Conservation (phyloP, 2,888 invertebrate genomes). For the Lepidonotus clava region DNA sequence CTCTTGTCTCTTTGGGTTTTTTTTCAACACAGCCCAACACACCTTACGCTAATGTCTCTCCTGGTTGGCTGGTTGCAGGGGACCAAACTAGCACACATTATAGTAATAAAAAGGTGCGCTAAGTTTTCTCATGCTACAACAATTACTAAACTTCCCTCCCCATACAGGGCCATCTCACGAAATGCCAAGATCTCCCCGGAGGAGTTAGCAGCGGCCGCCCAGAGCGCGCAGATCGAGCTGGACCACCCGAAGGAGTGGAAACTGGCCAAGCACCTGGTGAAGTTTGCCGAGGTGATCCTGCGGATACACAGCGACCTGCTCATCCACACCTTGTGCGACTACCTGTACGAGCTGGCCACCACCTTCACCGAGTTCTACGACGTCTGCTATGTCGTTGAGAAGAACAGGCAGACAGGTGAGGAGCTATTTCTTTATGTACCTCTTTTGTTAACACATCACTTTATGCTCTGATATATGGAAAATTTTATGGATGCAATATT, state of each 20-base stretch:
- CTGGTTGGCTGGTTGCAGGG: too few relatives aligned
- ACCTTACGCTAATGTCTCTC: too few relatives aligned
- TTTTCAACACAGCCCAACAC: too few relatives aligned
- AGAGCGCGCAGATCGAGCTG: constrained; percentile 86
- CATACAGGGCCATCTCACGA: constrained; percentile 81
- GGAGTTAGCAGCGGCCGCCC: constrained; percentile 84
- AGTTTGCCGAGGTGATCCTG: constrained; percentile 87
- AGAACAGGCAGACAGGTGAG: constrained; percentile 85
- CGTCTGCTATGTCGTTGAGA: constrained; percentile 97
- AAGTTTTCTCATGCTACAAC: too few relatives aligned
- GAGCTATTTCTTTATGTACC: too few relatives aligned
- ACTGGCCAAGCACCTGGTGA: constrained; percentile 90
- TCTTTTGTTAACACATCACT: too few relatives aligned
- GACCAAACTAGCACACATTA: too few relatives aligned
- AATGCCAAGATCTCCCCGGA: constrained; percentile 79
- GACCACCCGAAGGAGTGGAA: constrained; percentile 97
- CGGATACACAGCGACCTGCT: constrained; percentile 91
- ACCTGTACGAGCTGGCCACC: constrained; percentile 95
- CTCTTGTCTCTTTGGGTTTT: too few relatives aligned
- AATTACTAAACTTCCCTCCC: not conserved
- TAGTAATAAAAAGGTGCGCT: too few relatives aligned
- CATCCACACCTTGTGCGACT: constrained; percentile 95
- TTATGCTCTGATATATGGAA: too few relatives aligned
- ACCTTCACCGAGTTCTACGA: constrained; percentile 98
- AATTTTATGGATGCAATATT: too few relatives aligned